These are phyloP conservation scores for Nomada flava DNA, from an alignment of 2,888 invertebrate species.

Conservation along the genomic window DNA sequence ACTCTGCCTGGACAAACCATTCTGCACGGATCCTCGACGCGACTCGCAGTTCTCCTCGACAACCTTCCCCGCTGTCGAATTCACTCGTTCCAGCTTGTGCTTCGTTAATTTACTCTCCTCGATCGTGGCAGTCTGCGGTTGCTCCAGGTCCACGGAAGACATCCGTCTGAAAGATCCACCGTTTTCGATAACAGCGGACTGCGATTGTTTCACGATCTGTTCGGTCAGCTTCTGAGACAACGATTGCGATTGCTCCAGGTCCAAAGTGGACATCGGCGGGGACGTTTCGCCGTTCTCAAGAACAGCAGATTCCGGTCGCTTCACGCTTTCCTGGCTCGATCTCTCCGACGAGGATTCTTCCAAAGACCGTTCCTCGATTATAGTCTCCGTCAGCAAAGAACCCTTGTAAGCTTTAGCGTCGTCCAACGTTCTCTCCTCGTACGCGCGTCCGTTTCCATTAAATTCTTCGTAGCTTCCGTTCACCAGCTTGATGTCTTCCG, in stretches of 20 bases:
- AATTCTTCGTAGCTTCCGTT: conserved; percentile 74
- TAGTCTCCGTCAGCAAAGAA: conserved; percentile 76
- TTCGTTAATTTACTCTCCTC: conserved; percentile 63
- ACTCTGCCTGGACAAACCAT: conserved; percentile 57
- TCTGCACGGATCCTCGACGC: conserved; percentile 41
- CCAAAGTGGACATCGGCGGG: conserved; percentile 45
- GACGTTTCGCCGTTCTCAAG: conserved; percentile 49
- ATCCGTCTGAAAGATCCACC: conserved; percentile 8
- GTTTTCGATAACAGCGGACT: conserved; percentile 16
- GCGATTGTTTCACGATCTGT: conserved; percentile 24
- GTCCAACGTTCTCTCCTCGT: conserved; percentile 69
- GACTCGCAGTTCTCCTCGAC: conserved; percentile 36
- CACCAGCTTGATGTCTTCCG: conserved; percentile 64
- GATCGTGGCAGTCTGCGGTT: conserved; percentile 60
- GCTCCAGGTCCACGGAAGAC: conserved; percentile 51
- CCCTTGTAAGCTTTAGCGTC: conserved; percentile 68
- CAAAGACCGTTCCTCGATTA: conserved; percentile 85
- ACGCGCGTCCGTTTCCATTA: conserved; percentile 62
- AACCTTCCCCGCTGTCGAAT: conserved; percentile 34
- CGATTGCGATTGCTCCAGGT: conserved; percentile 61
- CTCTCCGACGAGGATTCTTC: conserved; percentile 83
- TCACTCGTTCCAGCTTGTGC: conserved; percentile 48
- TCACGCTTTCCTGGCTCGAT: conserved; percentile 24
- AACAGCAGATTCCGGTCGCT: conserved; percentile 33
- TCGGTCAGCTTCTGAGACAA: conserved; percentile 34